Base-by-base conservation (phyloP, 2,888 invertebrate species). In the Dryomyza anilis region DNA sequence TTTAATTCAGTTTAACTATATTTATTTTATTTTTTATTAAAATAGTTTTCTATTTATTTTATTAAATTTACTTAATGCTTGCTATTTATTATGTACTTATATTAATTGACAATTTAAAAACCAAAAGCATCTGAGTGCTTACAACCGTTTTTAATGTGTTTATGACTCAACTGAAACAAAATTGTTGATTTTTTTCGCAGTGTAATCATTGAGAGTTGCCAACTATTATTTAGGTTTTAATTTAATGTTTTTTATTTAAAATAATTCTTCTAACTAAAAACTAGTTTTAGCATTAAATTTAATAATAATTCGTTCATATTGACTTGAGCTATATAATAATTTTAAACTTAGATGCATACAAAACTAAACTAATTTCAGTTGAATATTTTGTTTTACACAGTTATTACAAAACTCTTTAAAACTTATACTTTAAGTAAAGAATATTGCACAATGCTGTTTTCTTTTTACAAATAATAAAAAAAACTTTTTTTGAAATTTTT, bases 41-140 rank as follows among this genome's bases (percentile, higher is more conserved):
- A n/a, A n/a, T n/a, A n/a, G n/a, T n/a, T n/a, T n/a, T n/a, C n/a
- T n/a, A n/a, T n/a, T n/a, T n/a, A n/a, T n/a, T n/a, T n/a, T n/a
- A n/a, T n/a, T n/a, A n/a, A n/a, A n/a, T n/a, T n/a, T n/a, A n/a
- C n/a, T n/a, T n/a, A n/a, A n/a, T n/a, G n/a, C n/a, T n/a, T n/a
- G n/a, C n/a, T n/a, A n/a, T n/a, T n/a, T 25, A 50, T 10, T 33
- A 55, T 43, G 25, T 23, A 14, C 19, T 36, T 10, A 16, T 36
- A 21, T 55, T 56, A 56, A 56, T 56, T 56, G 56, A 56, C 56
- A 8, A 19, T 36, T 39, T n/a, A 43, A 56, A 36, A 56, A 56
- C 27, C 7, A 43, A 25, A 6, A 16, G 30, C 16, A 16, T 53
- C 30, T 53, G 25, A 39, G 14, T 39, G 23, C 4, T 56, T 36